phyloP scores from a whole-genome alignment of 2,888 invertebrate genomes.

The Bursaphelenchus okinawaensis region DNA sequence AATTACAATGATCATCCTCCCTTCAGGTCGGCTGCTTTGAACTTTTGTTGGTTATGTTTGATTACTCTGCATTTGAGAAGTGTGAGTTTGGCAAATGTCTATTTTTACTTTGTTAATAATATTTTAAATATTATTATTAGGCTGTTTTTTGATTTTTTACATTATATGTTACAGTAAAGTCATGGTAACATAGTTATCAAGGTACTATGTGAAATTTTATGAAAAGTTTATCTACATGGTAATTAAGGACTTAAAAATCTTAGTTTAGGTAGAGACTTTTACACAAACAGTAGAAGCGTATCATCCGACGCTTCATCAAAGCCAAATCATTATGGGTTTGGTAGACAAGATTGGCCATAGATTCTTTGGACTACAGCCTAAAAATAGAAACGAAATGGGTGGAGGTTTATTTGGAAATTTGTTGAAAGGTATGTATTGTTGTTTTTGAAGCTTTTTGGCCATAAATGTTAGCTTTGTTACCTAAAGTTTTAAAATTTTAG shows the following conservation, averaged over 20 bases:
- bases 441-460: too few relatives aligned
- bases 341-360: conserved; percentile 21
- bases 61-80: conserved; percentile 11
- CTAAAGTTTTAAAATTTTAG: background rate
- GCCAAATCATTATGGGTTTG: conserved; percentile 1
- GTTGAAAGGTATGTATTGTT: conserved; percentile 14
- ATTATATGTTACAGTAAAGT: too few relatives aligned
- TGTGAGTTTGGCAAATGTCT: conserved; percentile 15
- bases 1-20: conserved; percentile 4
- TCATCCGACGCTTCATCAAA: conserved; percentile 6
- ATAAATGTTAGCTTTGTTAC: background rate
- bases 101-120: too few relatives aligned
- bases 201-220: too few relatives aligned
- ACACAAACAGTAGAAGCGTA: conserved; percentile 19
- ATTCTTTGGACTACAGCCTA: conserved; percentile 14
- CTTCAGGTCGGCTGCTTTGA: conserved; percentile 6
- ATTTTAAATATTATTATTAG: background rate
- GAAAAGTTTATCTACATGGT: too few relatives aligned
- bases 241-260: too few relatives aligned
- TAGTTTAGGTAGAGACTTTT: conserved; percentile 13
- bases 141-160: background rate
- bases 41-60: conserved; percentile 13
- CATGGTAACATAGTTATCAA: too few relatives aligned
- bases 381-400: conserved; percentile 1
- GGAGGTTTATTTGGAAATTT: conserved; percentile 19